phyloP scores from a whole-genome alignment of 2,797 vertebrate genomes.

The Pogoniulus pusillus region DNA sequence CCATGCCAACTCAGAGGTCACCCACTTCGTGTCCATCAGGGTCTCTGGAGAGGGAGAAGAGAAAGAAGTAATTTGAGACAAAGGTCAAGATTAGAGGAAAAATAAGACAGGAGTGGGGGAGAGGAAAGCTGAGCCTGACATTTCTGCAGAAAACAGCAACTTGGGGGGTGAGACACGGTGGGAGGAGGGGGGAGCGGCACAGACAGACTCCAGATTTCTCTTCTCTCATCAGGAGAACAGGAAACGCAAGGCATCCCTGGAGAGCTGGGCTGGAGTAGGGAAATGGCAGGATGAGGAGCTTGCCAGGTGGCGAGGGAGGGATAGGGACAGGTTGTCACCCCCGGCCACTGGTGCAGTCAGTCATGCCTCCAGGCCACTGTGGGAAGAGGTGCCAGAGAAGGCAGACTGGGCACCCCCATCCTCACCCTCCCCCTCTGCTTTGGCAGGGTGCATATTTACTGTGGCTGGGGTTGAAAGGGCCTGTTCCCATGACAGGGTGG shows the following conservation, averaged over 20 bases:
- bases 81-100: constrained; percentile 33
- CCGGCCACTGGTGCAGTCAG: neutral
- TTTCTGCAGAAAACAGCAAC: constrained; percentile 53
- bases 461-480: constrained; percentile 58
- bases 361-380: neutral
- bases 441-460: constrained; percentile 32
- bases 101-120: constrained; percentile 3
- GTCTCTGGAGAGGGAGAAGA: constrained; percentile 83
- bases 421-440: neutral
- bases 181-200: constrained; percentile 6
- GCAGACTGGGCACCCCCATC: neutral
- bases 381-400: neutral
- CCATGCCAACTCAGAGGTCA: constrained; percentile 96
- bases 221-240: constrained; percentile 51
- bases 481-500: constrained; percentile 63
- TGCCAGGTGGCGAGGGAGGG: constrained; percentile 2
- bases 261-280: neutral
- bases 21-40: constrained; percentile 98
- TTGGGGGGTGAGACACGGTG: constrained; percentile 40
- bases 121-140: constrained; percentile 23
- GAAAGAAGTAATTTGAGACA: constrained; percentile 46
- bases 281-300: neutral
- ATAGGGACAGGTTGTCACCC: neutral
- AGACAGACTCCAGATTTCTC: constrained; percentile 62
- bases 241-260: constrained; percentile 22